Evolutionary conservation across 2,113 vertebrate species (phyloP).

Genomic region (Rhipidura dahli): DNA sequence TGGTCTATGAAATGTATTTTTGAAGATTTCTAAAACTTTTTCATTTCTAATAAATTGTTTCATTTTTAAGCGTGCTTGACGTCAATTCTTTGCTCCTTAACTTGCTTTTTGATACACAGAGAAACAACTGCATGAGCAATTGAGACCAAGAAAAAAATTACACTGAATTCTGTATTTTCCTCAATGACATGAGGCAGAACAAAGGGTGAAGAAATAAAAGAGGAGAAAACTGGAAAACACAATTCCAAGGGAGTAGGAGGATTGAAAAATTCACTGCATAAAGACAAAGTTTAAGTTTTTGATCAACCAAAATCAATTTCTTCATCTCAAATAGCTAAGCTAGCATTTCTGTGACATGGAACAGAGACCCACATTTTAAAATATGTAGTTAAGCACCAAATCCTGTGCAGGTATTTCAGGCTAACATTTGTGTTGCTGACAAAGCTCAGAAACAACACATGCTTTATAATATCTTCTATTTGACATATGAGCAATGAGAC

Average conservation of each 20-base stretch:
- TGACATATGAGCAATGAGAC: not conserved
- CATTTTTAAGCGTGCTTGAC: slow-evolving; percentile 35
- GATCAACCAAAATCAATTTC: not conserved
- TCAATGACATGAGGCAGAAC: not conserved
- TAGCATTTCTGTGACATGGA: not conserved
- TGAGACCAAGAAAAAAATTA: not conserved
- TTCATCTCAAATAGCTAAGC: not conserved
- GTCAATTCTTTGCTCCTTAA: not conserved
- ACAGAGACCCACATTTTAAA: not conserved
- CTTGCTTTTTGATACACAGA: not conserved
- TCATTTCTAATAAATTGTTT: slow-evolving; percentile 59
- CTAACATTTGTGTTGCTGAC: not conserved
- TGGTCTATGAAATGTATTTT: slow-evolving; percentile 22
- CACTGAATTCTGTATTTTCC: not conserved
- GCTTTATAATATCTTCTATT: not conserved
- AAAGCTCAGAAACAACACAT: not conserved
- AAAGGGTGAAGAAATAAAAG: not conserved
- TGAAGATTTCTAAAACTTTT: slow-evolving; percentile 19
- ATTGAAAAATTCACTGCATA: not conserved
- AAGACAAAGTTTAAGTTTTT: not conserved
- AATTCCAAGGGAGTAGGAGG: not conserved
- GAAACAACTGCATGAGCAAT: not conserved
- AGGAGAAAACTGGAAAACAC: not conserved
- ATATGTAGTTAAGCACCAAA: not conserved
- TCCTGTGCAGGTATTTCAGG: not conserved